Evolutionary conservation across 1,140 invertebrate species (phyloP), one percentile per base, ranked within the genome.

Genomic region (Aphis gossypii): DNA sequence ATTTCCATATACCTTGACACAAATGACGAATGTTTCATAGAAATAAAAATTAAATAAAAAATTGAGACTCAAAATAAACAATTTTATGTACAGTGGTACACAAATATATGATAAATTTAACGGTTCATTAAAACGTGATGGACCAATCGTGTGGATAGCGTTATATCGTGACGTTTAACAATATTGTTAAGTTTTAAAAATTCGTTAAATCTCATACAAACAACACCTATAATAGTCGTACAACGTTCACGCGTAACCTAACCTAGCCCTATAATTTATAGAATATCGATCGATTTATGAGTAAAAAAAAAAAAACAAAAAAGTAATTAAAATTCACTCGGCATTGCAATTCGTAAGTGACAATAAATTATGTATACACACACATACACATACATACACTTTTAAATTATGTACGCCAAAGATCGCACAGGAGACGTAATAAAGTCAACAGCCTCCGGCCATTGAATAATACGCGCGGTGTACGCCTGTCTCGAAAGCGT

Each of bases 1-100:
- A 54, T 89, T 89, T 54, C 8, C 1, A 30, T 35, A 46, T 86
- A 54, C 87, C 87, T 89, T 89, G 87, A 89, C 87, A 89, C 51
- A 4, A 41, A 89, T 89, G 88, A 89, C 88, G 88, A 89, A 89
- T 89, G 21, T 56, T 11, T 86, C n/a, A 38, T 35, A 23, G 38
- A 35, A 38, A 87, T 30, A 14, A 23, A 35, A 18, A 6, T 21
- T 25, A 89, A 41, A 56, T 5, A 5, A 38, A 89, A 18, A 41
- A 56, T 14, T 11, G 51, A 89, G 1, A 18, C 1, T 11, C 14
- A 0, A 30, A 48, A 87, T 14, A 41, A 44, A 25, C 83, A 25
- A 87, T 87, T 46, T 44, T 46, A 46, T n/a, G 60, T 76, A 6
- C 30, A 51, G 48, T 20, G 18, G 48, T 51, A 5, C n/a, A 76